Conservation (phyloP, 2,113 vertebrate species). For the Bettongia penicillata region DNA sequence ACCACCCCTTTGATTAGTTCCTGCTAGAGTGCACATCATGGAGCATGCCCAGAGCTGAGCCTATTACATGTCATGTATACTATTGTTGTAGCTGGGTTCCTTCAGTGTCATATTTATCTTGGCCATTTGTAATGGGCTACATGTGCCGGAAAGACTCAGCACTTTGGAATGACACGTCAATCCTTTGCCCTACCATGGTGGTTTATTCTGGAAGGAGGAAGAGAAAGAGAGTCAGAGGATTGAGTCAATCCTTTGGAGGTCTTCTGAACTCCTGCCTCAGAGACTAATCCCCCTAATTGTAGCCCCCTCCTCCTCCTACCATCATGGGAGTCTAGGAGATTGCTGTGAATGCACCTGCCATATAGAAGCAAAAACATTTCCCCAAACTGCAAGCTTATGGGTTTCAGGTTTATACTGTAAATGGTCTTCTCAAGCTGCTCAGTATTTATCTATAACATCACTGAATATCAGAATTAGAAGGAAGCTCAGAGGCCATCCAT, state of each 20-base stretch:
- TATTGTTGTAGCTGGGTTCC: background rate
- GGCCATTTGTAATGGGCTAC: background rate
- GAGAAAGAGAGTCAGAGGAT: background rate
- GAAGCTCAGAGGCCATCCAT: background rate
- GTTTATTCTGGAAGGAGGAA: background rate
- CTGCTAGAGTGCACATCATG: background rate
- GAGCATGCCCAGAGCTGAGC: no score
- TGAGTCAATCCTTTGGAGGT: background rate
- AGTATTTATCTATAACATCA: background rate
- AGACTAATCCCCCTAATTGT: background rate
- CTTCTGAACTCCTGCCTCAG: background rate
- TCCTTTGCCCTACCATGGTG: background rate
- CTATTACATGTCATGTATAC: no score
- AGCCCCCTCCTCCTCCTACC: background rate
- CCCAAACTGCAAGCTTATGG: background rate
- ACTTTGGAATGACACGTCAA: background rate
- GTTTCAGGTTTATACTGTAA: background rate
- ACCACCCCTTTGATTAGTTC: background rate
- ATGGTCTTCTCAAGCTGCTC: background rate
- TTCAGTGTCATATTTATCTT: background rate
- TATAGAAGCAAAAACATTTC: background rate
- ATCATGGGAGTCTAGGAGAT: background rate
- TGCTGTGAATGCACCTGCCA: background rate
- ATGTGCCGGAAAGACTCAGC: background rate
- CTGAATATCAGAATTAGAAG: background rate